Conservation (phyloP, 2,797 vertebrate genomes). For the Parotocinclus haroldoi region DNA sequence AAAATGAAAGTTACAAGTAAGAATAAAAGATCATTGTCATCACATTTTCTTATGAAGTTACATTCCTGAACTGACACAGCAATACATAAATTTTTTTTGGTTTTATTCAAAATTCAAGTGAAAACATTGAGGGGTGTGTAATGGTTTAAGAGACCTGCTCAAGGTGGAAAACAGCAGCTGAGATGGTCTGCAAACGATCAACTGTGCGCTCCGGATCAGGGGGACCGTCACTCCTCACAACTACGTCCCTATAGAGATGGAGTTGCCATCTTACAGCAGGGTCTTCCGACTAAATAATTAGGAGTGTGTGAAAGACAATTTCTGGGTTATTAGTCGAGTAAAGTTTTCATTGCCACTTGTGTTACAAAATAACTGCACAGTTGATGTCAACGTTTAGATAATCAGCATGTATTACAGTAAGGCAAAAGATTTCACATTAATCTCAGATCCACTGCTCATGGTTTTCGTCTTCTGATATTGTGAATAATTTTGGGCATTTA, state of each 20-base stretch:
- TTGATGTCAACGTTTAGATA: too few relatives aligned
- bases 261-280: slow-evolving; percentile 97
- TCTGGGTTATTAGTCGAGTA: neutral
- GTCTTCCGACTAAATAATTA: slow-evolving; percentile 82
- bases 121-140: neutral
- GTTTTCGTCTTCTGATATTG: too few relatives aligned
- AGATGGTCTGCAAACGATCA: slow-evolving; percentile 94
- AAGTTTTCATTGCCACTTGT: neutral
- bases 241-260: slow-evolving; percentile 91
- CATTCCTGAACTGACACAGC: too few relatives aligned
- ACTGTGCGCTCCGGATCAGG: slow-evolving; percentile 84
- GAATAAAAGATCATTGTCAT: neutral
- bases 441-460: too few relatives aligned
- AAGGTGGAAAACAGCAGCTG: slow-evolving; percentile 94
- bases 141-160: slow-evolving; percentile 79
- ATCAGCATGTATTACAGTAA: too few relatives aligned
- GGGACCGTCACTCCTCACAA: slow-evolving; percentile 80
- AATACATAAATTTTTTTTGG: neutral
- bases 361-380: too few relatives aligned
- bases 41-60: neutral
- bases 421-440: too few relatives aligned
- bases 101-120: neutral
- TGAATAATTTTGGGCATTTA: too few relatives aligned
- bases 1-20: neutral
- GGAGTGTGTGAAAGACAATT: neutral